A percentile compares a stretch with the other conserved stretches of the same genome.
Evolutionary conservation across 2,888 invertebrate species (phyloP).

Genomic region (Zygothrica quintamaculata): DNA sequence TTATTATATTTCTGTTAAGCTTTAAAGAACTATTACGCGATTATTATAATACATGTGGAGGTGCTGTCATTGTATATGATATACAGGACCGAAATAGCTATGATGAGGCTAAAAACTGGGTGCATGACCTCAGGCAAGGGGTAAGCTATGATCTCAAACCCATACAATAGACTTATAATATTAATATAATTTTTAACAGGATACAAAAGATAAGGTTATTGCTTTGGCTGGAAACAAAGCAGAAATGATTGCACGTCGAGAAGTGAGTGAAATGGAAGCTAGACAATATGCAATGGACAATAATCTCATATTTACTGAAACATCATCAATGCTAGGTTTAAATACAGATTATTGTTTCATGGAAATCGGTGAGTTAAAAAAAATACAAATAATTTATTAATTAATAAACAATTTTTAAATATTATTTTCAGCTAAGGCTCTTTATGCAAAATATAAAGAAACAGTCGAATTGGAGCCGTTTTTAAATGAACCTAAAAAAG

Average conservation of each 20-base stretch:
- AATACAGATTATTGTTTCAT: slow-evolving; percentile 30
- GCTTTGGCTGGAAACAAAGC: slow-evolving; percentile 41
- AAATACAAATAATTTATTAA: too few relatives aligned
- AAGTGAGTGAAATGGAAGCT: slow-evolving; percentile 31
- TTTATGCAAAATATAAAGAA: background rate
- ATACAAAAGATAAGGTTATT: slow-evolving; percentile 19
- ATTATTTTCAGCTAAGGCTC: slow-evolving; percentile 21
- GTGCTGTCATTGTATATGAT: slow-evolving; percentile 50
- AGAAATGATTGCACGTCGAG: slow-evolving; percentile 38
- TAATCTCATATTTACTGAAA: slow-evolving; percentile 41
- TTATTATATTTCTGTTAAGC: slow-evolving; percentile 16
- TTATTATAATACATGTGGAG: slow-evolving; percentile 25
- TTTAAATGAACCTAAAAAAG: too few relatives aligned
- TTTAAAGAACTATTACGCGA: slow-evolving; percentile 26
- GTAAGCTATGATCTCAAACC: slow-evolving; percentile 30
- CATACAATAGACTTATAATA: too few relatives aligned
- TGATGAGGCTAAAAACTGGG: slow-evolving; percentile 30
- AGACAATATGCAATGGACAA: slow-evolving; percentile 22
- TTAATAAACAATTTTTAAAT: background rate
- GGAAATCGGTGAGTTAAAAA: slow-evolving; percentile 31
- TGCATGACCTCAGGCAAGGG: slow-evolving; percentile 21
- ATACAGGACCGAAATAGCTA: slow-evolving; percentile 37
- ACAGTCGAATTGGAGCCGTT: background rate
- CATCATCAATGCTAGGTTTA: slow-evolving; percentile 2
- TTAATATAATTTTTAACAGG: background rate